Evolutionary conservation across 1,140 invertebrate genomes (phyloP).

Genomic region (Zaprionus capensis): DNA sequence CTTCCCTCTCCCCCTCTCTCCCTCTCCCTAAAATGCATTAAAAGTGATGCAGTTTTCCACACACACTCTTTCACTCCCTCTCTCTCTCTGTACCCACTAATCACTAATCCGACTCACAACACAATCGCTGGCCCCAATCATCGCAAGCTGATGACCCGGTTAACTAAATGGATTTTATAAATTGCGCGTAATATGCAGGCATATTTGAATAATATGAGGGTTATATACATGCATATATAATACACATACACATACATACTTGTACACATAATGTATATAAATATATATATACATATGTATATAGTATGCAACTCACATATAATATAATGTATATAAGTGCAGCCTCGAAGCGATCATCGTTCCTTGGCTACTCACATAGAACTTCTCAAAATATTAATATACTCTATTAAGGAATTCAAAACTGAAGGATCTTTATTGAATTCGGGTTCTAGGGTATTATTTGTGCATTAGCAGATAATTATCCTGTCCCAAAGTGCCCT

Average conservation of each 20-base stretch:
- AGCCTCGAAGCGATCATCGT: not conserved
- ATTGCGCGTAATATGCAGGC: constrained; percentile 8
- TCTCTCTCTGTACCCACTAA: constrained; percentile 19
- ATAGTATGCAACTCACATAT: not conserved
- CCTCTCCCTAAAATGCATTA: constrained; percentile 17
- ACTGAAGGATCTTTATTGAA: too few relatives aligned
- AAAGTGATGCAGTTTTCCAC: constrained; percentile 15
- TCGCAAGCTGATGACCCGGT: constrained; percentile 46
- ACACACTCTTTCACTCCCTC: constrained; percentile 9
- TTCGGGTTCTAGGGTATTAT: not conserved
- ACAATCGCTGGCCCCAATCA: constrained; percentile 42
- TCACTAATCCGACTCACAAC: constrained; percentile 38
- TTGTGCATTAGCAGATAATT: constrained; percentile 17
- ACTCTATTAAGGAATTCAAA: too few relatives aligned
- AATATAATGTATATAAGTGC: not conserved
- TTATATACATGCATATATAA: not conserved
- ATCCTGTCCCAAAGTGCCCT: not conserved
- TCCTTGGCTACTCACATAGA: too few relatives aligned
- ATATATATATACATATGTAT: not conserved
- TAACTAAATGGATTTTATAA: constrained; percentile 36
- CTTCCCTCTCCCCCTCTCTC: not conserved
- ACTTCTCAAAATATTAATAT: too few relatives aligned
- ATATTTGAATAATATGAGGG: constrained; percentile 6
- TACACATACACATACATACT: not conserved
- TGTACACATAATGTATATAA: not conserved